Base-by-base conservation (phyloP, 2,888 invertebrate genomes). In the Hypomecis atomaria region DNA sequence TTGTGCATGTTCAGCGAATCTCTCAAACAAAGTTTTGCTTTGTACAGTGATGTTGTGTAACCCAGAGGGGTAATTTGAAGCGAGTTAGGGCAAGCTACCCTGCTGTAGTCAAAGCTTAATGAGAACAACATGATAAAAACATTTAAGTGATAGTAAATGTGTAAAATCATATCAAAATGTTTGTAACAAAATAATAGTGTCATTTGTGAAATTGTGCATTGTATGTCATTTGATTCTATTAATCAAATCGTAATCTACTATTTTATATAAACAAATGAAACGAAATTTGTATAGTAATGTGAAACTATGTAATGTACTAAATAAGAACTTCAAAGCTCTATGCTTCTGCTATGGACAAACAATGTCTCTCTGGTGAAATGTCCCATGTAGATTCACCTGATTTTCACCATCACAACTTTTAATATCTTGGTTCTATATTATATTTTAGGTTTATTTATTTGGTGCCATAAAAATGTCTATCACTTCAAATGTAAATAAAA, bases 141-240 rank as follows among this genome's bases (percentile, higher is more conserved):
- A 52, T 61, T 56, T 64, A 68, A 68, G 58, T 68, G 63, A 71
- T 69, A 66, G 72, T 68, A 61, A 65, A 70, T 69, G 68, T 72
- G 68, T 72, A 76, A 75, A 78, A 78, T 81, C 84, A 84, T 84
- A 84, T 84, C 84, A 84, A 83, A 78, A 77, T 81, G 70, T 82
- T 78, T 78, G 71, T 81, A 76, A 77, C 59, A 67, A 72, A 69
- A 61, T 62, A 68, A 71, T 71, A 71, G 71, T 64, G 65, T 71
- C 71, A 72, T 69, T 71, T 72, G 69, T 71, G 71, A 68, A 23
- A 71, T 69, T 76, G 77, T 79, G 72, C 69, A 69, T 69, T 65
- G 62, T 66, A 72, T 77, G 72, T 75, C 62, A 75, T 72, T 66
- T 70, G 61, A 69, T 66, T 70, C 69, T 69, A 66, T 50, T 66